Evolutionary conservation across 2,113 vertebrate species (phyloP).

Genomic region (Microtus montanus): DNA sequence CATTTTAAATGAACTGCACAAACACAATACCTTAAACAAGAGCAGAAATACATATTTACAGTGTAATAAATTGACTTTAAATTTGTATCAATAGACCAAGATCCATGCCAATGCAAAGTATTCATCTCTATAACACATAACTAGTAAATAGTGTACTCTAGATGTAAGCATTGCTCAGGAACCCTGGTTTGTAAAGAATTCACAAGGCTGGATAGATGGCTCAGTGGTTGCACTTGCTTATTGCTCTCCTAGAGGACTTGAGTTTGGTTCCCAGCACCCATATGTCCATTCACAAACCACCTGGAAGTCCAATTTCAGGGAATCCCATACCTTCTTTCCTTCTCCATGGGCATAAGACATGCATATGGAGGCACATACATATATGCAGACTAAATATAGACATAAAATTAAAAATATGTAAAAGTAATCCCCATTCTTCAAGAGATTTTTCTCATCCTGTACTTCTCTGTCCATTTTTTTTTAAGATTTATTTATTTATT

Average conservation of each 20-base stretch:
- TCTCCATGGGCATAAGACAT: background rate
- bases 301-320: background rate
- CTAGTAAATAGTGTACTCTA: background rate
- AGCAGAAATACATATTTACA: too few relatives aligned
- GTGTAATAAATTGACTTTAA: too few relatives aligned
- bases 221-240: background rate
- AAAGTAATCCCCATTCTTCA: background rate
- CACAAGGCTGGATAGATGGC: background rate
- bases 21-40: too few relatives aligned
- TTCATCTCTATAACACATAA: background rate
- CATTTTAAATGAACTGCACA: too few relatives aligned
- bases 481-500: too few relatives aligned
- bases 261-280: background rate
- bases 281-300: background rate
- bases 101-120: too few relatives aligned
- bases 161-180: slow-evolving; percentile 19
- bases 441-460: background rate
- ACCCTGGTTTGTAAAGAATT: slow-evolving; percentile 27
- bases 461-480: too few relatives aligned
- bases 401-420: background rate
- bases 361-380: background rate
- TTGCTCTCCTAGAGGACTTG: background rate
- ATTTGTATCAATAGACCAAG: too few relatives aligned
- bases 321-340: background rate
- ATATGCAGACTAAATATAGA: background rate